phyloP scores from a whole-genome alignment of 2,797 vertebrate genomes.

The Borostomias antarcticus region DNA sequence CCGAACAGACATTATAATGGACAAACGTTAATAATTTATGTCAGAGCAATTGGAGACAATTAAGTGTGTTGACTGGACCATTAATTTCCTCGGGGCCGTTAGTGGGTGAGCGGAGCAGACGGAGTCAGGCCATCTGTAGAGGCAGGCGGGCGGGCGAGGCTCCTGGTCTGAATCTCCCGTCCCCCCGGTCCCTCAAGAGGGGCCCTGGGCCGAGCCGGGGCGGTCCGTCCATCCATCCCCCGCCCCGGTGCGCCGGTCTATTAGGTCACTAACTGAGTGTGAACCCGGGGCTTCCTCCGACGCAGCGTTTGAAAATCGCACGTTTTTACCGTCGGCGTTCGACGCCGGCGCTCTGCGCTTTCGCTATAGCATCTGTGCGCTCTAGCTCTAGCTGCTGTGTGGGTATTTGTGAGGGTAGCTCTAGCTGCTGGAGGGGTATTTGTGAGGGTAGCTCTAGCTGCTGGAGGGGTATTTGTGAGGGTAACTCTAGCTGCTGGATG shows the following conservation, averaged over 20 bases:
- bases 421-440: conserved; percentile 19
- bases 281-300: conserved; percentile 5
- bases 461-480: conserved; percentile 35
- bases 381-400: conserved; percentile 14
- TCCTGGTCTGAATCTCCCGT: conserved; percentile 31
- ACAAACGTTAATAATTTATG: conserved; percentile 84
- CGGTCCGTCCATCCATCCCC: conserved; percentile 28
- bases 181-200: conserved; percentile 14
- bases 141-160: conserved; percentile 26
- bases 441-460: conserved; percentile 16
- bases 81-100: conserved; percentile 71
- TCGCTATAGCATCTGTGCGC: conserved; percentile 38
- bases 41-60: conserved; percentile 82
- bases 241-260: conserved; percentile 33
- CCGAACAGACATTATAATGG: conserved; percentile 50
- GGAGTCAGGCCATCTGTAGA: conserved; percentile 47
- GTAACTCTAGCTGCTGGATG: conserved; percentile 21
- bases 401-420: conserved; percentile 36
- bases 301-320: conserved; percentile 12
- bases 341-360: conserved; percentile 18
- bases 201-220: conserved; percentile 45
- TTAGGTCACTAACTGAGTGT: conserved; percentile 29
- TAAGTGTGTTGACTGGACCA: conserved; percentile 76
- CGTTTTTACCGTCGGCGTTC: not conserved
- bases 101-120: conserved; percentile 32